phyloP scores from a whole-genome alignment of 1,140 invertebrate species.

The Ips nitidus region DNA sequence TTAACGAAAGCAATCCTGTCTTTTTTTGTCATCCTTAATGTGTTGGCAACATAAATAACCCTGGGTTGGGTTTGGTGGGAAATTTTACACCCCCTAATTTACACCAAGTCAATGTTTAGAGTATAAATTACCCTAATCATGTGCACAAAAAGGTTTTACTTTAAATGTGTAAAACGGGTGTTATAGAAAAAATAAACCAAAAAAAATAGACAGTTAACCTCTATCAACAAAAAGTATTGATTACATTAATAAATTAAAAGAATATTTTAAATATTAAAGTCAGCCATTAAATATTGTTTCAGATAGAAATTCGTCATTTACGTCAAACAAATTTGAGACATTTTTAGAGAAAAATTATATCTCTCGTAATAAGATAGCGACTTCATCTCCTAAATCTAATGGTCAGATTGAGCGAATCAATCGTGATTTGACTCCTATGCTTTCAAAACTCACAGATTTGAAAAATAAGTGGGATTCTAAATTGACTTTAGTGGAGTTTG shows the following conservation, averaged over 20 bases:
- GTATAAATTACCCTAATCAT: no score
- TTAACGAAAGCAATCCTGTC: background rate
- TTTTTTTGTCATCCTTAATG: background rate
- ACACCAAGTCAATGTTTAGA: no score
- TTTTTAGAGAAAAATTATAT: constrained; percentile 16
- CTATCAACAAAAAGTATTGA: constrained; percentile 14
- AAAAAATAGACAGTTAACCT: no score
- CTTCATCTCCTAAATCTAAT: constrained; percentile 43
- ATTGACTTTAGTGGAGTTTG: background rate
- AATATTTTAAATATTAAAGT: constrained; percentile 36
- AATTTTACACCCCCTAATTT: constrained; percentile 1
- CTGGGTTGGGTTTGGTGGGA: background rate
- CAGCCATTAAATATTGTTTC: constrained; percentile 40
- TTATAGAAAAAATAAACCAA: no score
- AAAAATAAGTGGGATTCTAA: background rate
- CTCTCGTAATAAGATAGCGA: constrained; percentile 39
- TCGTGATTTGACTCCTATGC: background rate
- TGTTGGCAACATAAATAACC: background rate
- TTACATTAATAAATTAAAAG: constrained; percentile 8
- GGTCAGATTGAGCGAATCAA: constrained; percentile 39
- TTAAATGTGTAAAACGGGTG: no score
- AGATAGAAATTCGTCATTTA: constrained; percentile 43
- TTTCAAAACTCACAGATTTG: constrained; percentile 2
- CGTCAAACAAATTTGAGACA: constrained; percentile 24
- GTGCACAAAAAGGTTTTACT: no score